Percentiles rank a stretch among this genome's conserved stretches.
Evolutionary conservation across 2,797 vertebrate species (phyloP).

Genomic region (Tachyglossus aculeatus): DNA sequence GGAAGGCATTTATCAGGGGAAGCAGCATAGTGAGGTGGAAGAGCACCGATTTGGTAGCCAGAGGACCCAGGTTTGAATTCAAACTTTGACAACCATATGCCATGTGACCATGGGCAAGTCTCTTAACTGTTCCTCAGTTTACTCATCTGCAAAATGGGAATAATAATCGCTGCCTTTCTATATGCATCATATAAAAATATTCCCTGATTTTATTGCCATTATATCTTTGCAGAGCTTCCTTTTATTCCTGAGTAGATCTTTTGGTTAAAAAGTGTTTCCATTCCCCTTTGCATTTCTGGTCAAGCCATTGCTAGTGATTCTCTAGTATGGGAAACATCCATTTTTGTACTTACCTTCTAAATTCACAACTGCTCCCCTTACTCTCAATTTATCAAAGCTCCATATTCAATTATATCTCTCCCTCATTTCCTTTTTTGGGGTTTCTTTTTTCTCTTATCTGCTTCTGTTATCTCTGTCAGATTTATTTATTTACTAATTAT

Average conservation of each 20-base stretch:
- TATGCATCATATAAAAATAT: too few relatives aligned
- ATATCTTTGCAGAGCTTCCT: not conserved
- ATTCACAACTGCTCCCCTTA: not conserved
- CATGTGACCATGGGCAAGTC: too few relatives aligned
- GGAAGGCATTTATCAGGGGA: constrained; percentile 31
- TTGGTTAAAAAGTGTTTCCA: not conserved
- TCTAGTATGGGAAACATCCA: not conserved
- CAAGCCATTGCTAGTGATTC: not conserved
- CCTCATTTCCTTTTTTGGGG: constrained; percentile 17
- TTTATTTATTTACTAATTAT: constrained; percentile 32
- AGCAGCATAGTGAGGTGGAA: too few relatives aligned
- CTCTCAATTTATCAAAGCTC: not conserved
- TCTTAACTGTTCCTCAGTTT: too few relatives aligned
- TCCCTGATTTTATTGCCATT: not conserved
- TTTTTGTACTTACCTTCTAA: constrained; percentile 3
- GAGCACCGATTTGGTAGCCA: too few relatives aligned
- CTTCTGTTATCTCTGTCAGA: too few relatives aligned
- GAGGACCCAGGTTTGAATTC: too few relatives aligned
- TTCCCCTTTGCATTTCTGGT: not conserved
- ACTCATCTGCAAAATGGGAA: too few relatives aligned
- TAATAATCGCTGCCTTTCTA: too few relatives aligned
- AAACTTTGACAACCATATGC: too few relatives aligned
- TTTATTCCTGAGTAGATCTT: not conserved
- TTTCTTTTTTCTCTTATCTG: not conserved
- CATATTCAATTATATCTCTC: not conserved